Percentiles rank a stretch among this genome's conserved stretches.
phyloP scores from a whole-genome alignment of 2,888 invertebrate genomes.

The Suillia variegata region DNA sequence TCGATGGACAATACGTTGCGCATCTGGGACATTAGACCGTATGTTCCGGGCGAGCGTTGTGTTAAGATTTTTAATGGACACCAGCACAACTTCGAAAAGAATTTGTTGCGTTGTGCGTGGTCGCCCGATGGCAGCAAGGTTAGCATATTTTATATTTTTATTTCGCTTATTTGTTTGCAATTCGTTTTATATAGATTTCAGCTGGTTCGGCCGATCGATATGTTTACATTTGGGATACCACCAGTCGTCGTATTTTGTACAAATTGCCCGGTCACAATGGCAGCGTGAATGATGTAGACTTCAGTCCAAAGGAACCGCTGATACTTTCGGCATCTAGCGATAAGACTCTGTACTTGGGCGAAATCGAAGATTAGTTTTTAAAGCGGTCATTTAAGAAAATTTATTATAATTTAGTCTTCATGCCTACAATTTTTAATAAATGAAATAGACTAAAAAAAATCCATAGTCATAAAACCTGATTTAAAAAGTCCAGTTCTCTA shows the following conservation, averaged over 20 bases:
- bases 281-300: slow-evolving; percentile 93
- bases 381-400: background rate
- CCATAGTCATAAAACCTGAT: no score
- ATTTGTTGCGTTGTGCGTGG: slow-evolving; percentile 92
- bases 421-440: no score
- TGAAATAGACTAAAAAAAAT: no score
- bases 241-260: slow-evolving; percentile 87
- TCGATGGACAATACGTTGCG: slow-evolving; percentile 95
- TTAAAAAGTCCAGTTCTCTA: no score
- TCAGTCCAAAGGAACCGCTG: slow-evolving; percentile 93
- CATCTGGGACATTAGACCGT: slow-evolving; percentile 97
- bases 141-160: no score
- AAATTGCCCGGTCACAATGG: slow-evolving; percentile 98
- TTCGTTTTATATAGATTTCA: slow-evolving; percentile 61
- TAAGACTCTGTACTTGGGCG: slow-evolving; percentile 93
- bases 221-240: slow-evolving; percentile 97
- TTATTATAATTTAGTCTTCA: no score
- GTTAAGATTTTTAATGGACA: slow-evolving; percentile 91
- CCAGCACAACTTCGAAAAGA: slow-evolving; percentile 98
- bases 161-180: background rate
- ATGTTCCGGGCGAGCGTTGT: slow-evolving; percentile 90
- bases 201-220: slow-evolving; percentile 95
- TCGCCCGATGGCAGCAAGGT: slow-evolving; percentile 91
- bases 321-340: slow-evolving; percentile 94
- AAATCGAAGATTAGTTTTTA: slow-evolving; percentile 72